Conservation (phyloP, 2,888 invertebrate species). For the Acanthosoma haemorrhoidale region DNA sequence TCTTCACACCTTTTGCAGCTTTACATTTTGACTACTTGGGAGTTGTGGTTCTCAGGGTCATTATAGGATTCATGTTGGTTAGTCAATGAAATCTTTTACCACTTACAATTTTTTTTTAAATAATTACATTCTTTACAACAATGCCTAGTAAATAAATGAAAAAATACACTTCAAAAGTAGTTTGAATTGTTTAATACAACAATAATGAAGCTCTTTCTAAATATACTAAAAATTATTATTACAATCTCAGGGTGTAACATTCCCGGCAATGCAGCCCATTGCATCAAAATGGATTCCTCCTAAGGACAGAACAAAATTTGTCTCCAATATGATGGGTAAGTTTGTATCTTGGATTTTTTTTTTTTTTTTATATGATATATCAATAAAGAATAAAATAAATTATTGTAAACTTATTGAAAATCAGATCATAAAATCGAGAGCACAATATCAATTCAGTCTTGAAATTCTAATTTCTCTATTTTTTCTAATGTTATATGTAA, state of each 20-base stretch:
- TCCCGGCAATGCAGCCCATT: constrained; percentile 91
- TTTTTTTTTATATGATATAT: neutral
- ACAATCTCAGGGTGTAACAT: constrained; percentile 80
- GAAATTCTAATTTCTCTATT: too few species aligned
- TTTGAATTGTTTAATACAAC: too few species aligned
- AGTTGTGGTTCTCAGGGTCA: constrained; percentile 64
- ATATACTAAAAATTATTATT: too few species aligned
- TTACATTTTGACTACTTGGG: constrained; percentile 59
- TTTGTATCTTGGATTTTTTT: constrained; percentile 34
- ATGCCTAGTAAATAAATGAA: too few species aligned
- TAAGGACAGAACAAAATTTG: constrained; percentile 85
- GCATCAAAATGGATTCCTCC: constrained; percentile 93
- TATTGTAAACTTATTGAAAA: too few species aligned
- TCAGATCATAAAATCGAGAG: too few species aligned
- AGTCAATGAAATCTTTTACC: neutral
- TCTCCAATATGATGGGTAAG: constrained; percentile 86
- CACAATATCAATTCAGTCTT: too few species aligned
- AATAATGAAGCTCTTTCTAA: too few species aligned
- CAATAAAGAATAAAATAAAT: too few species aligned
- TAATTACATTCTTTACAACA: too few species aligned
- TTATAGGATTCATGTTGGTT: constrained; percentile 69
- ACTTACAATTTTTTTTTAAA: too few species aligned
- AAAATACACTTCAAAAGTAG: too few species aligned
- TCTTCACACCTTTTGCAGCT: constrained; percentile 73
- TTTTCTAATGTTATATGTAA: neutral